Base-by-base conservation (phyloP, 2,797 vertebrate species). In the Gadopsis marmoratus region DNA sequence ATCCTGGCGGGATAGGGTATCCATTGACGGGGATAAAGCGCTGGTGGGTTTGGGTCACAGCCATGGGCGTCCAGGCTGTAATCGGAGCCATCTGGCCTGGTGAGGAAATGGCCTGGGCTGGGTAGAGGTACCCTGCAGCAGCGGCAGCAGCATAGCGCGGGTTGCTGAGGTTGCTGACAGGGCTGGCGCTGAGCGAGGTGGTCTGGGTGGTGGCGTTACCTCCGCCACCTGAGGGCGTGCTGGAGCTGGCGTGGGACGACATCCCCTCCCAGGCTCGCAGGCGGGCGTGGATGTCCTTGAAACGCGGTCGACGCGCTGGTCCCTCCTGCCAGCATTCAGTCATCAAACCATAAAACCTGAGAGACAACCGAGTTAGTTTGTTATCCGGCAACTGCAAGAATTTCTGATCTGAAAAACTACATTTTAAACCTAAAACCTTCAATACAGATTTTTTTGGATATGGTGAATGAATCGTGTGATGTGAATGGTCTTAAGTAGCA, bases 191-290 rank as follows among this genome's bases (percentile, higher is more conserved):
- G 48, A 99, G 96, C 0, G 98, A 99, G 74, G 98, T 99, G 37
- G 98, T 99, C 93, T 99, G 98, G 1, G 98, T 99, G 91, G 98
- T 99, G 91, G 97, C 97, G 11, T 99, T 99, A 43, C 98, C 98
- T 43, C 97, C 98, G 23, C 97, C 98, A 23, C 97, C 98, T 0
- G 98, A 99, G 21, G 98, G 98, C 0, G 98, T 98, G 60, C 97
- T 98, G 69, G 98, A 99, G 92, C 98, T 99, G 69, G 97, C 97
- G 35, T 99, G 98, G 79, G 97, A 98, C 0, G 97, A 99, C 59
- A 97, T 94, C 1, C 98, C 98, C 84, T 99, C 98, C 97, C 98
- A 99, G 41, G 97, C 96, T 51, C 97, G 96, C 70, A 99, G 95
- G 26, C 98, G 96, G 29, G 91, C 62, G 9, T 99, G 97, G 86